Evolutionary conservation across 2,888 invertebrate genomes (phyloP), one percentile per base, ranked within the genome.

Genomic region (Nycteola revayana): DNA sequence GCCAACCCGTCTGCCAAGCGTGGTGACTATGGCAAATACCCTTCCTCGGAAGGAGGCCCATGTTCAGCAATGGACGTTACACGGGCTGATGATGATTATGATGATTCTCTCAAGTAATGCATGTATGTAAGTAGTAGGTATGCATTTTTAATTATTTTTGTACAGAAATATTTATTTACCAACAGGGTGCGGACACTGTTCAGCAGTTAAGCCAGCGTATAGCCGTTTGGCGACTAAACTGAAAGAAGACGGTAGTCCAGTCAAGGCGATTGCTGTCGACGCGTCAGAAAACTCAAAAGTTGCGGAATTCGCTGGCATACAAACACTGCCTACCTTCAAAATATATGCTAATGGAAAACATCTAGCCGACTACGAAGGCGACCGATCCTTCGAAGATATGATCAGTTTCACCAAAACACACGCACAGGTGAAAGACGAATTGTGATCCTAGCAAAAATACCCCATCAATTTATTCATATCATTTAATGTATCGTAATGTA

Each of bases 131-230:
- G n/a, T n/a, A n/a, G n/a, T n/a, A n/a, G n/a, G n/a, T n/a, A n/a
- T n/a, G n/a, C n/a, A n/a, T n/a, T n/a, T n/a, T n/a, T n/a, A n/a
- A n/a, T n/a, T n/a, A n/a, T n/a, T n/a, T n/a, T n/a, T n/a, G n/a
- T 14, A 14, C 5, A 14, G 5, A 5, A 14, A 14, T 14, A 14
- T 14, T 21, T 34, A 9, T 27, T n/a, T 41, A 35, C 34, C 47
- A 62, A 9, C 72, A 94, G 94, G 94, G 94, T 95, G 95, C 66
- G 91, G 91, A 0, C 93, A 94, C 59, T 95, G 95, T 61, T 90
- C 91, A 31, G 77, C 89, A 8, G 90, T 92, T 70, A 94, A 94
- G 66, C 93, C 94, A 2, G 91, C 91, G 4, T 94, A 91, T 72
- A 91, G 91, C 37, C 75, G 79, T 18, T 82, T 91, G 0, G 92